Base-by-base conservation (phyloP, 2,113 vertebrate genomes). In the Mormoops blainvillei region DNA sequence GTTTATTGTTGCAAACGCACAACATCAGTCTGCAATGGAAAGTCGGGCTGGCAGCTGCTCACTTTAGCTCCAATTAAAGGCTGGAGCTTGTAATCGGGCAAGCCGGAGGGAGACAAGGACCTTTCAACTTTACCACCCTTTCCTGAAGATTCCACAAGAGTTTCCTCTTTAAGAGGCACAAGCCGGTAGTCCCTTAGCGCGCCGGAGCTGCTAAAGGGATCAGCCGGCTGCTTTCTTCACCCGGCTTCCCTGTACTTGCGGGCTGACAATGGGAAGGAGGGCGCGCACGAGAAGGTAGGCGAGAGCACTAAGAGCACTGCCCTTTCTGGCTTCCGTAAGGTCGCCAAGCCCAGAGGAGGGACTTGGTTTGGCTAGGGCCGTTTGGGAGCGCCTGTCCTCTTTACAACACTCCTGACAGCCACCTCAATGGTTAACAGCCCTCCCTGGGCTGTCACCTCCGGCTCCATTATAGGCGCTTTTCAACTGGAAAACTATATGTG, bases 71-170 rank as follows among this genome's bases (percentile, higher is more conserved):
- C 96, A 92, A 1, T 97, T 78, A 93, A 98, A 98, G 88, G 97
- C 95, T 11, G 41, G 94, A 81, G 94, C 91, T 96, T 95, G 56
- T 94, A 92, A 83, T 43, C 58, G 65, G 76, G 24, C 6, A 12
- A 97, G 85, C 95, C 38, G 54, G 68, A 56, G 85, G 84, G 89
- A 95, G 95, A 89, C 97, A 87, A 65, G 96, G 95, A 96, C 94
- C 93, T 97, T 97, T 97, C 97, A 98, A 98, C 98, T 98, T 98
- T 94, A 5, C 82, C 93, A 96, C 86, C 70, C 48, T 92, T 93
- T 97, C 94, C 81, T 88, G 70, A 94, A 97, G 97, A 98, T 98
- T 97, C 94, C 91, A 92, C 77, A 58, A 61, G 96, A 97, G 97
- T 98, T 98, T 97, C 84, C 97, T 95, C 81, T 63, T 73, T 36